These are phyloP conservation scores for Podocnemis expansa DNA, from an alignment of 2,113 vertebrate genomes.

Conservation along the genomic window DNA sequence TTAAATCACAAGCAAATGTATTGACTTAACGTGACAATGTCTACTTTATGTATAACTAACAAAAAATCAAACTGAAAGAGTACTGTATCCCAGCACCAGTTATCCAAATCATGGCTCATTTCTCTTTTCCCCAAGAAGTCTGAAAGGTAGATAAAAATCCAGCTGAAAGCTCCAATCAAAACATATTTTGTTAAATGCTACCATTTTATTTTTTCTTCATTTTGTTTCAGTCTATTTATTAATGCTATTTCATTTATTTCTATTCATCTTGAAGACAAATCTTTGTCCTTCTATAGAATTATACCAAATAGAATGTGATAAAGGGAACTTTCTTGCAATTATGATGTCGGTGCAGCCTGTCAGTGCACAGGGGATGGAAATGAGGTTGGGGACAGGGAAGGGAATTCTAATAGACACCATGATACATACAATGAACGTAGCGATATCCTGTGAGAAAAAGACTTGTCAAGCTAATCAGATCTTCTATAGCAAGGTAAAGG, in stretches of 20 bases:
- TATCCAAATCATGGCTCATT: slow-evolving; percentile 72
- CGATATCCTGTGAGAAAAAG: slow-evolving; percentile 82
- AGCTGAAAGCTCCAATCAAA: slow-evolving; percentile 80
- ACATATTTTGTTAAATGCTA: slow-evolving; percentile 75
- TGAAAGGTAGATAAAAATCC: slow-evolving; percentile 75
- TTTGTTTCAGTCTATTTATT: slow-evolving; percentile 83
- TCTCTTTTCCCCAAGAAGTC: slow-evolving; percentile 64
- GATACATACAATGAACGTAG: slow-evolving; percentile 82
- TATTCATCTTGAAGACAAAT: slow-evolving; percentile 83
- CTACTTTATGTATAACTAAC: slow-evolving; percentile 78
- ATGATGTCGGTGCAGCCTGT: slow-evolving; percentile 83
- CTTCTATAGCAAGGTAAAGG: slow-evolving; percentile 82
- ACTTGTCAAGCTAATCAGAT: slow-evolving; percentile 90
- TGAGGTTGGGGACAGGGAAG: slow-evolving; percentile 83
- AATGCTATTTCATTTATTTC: slow-evolving; percentile 81
- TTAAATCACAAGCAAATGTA: slow-evolving; percentile 78
- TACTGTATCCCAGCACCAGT: slow-evolving; percentile 63
- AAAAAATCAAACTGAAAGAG: slow-evolving; percentile 81
- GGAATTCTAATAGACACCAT: slow-evolving; percentile 86
- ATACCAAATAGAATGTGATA: slow-evolving; percentile 86
- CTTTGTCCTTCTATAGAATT: slow-evolving; percentile 85
- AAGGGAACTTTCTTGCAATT: slow-evolving; percentile 85
- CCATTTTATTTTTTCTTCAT: slow-evolving; percentile 71
- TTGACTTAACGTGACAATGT: slow-evolving; percentile 78
- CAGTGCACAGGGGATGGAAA: slow-evolving; percentile 83